Conservation (phyloP, 2,888 invertebrate species). For the Torymus aiolomorphi region DNA sequence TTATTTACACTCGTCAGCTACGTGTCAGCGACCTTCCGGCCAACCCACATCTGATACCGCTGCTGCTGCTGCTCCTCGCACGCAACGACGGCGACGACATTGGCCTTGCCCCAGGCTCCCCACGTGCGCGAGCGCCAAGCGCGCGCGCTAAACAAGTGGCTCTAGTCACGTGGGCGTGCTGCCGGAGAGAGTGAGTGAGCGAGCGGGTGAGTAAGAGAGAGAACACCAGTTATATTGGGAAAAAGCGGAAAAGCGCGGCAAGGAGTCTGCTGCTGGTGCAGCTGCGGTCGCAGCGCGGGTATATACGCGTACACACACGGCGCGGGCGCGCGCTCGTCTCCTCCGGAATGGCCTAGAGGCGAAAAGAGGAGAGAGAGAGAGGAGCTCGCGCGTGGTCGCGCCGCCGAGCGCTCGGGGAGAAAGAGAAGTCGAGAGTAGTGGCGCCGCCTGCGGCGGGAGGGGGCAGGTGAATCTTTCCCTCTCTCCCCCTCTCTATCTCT, state of each 20-base stretch:
- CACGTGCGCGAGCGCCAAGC: no score
- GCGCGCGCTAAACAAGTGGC: no score
- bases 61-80: no score
- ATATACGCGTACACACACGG: constrained; percentile 62
- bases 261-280: background rate
- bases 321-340: constrained; percentile 75
- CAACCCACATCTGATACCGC: constrained; percentile 10
- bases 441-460: constrained; percentile 74
- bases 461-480: constrained; percentile 62
- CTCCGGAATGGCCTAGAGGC: constrained; percentile 78
- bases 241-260: constrained; percentile 15
- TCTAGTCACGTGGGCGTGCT: no score
- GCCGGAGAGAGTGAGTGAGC: no score
- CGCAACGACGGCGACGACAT: background rate
- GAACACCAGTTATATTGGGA: background rate
- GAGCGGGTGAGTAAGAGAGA: no score
- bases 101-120: background rate
- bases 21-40: background rate
- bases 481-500: constrained; percentile 52
- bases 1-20: constrained; percentile 4
- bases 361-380: constrained; percentile 75
- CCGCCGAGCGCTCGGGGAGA: constrained; percentile 34
- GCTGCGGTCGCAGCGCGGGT: no score
- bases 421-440: constrained; percentile 68
- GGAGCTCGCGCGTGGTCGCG: constrained; percentile 5